Conservation (phyloP, 2,888 invertebrate genomes). For the Oscheius sp. region DNA sequence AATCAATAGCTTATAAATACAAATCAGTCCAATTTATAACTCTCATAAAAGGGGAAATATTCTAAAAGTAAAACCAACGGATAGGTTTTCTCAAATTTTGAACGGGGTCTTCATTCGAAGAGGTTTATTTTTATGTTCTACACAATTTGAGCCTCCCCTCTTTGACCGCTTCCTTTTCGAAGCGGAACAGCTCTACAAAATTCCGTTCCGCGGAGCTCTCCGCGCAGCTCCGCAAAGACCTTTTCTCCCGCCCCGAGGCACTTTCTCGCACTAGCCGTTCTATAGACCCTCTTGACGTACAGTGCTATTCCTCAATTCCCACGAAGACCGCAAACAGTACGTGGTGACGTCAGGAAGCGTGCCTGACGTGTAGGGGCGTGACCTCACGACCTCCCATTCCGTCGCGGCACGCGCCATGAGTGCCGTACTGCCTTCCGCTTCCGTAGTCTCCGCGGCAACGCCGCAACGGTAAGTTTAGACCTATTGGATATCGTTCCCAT, state of each 20-base stretch:
- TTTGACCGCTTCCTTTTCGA: no score
- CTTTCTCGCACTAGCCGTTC: conserved; percentile 28
- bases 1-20: no score
- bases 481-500: not conserved
- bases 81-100: no score
- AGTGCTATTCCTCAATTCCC: conserved; percentile 27
- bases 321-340: conserved; percentile 34
- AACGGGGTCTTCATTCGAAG: no score
- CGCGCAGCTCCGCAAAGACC: not conserved
- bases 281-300: conserved; percentile 30
- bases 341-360: conserved; percentile 43
- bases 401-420: conserved; percentile 27
- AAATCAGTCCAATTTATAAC: no score
- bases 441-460: conserved; percentile 34
- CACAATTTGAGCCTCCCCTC: no score
- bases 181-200: not conserved
- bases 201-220: conserved; percentile 16
- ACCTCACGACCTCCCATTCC: conserved; percentile 42
- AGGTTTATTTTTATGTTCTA: no score
- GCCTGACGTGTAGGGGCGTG: conserved; percentile 44
- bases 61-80: no score
- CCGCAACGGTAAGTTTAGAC: conserved; percentile 26
- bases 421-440: conserved; percentile 34
- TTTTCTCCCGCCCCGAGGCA: conserved; percentile 10
- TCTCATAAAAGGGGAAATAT: no score